Evolutionary conservation across 2,113 vertebrate species (phyloP), one percentile per base, ranked within the genome.

Genomic region (Pungitius pungitius): DNA sequence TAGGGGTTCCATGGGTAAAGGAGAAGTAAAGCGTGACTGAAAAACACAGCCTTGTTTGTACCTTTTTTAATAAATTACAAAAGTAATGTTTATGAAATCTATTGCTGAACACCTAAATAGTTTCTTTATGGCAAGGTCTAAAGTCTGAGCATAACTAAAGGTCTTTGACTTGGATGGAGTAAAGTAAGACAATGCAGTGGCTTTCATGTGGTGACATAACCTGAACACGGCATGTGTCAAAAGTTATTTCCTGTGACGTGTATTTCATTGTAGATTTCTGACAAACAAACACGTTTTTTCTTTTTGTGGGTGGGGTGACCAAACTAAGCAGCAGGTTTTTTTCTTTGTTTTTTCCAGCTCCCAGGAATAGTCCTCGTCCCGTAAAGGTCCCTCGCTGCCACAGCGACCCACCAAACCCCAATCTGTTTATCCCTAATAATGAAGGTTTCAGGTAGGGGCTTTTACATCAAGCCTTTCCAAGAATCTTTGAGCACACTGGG

Each of bases 341-440:
- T 17, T 75, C 79, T 83, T 73, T 22, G 82, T 63, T 12, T 15
- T 75, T 80, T 84, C 54, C 89, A 99, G 97, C 80, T 73, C 94
- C 97, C 80, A 95, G 98, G 79, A 99, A 96, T 88, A 98, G 94
- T 82, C 97, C 98, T 74, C 96, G 98, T 57, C 97, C 98, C 30
- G 94, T 98, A 56, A 99, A 99, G 92, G 96, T 99, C 13, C 97
- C 97, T 35, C 96, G 98, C 22, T 99, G 97, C 87, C 96, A 99
- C 39, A 99, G 98, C 24, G 98, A 99, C 87, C 98, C 98, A 74
- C 97, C 98, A 27, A 99, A 99, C 87, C 96, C 98, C 15, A 96
- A 96, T 73, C 94, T 98, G 42, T 96, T 98, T 73, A 98, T 98
- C 82, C 96, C 97, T 5, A 96, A 96, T 0, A 89, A 96, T 45